Conservation (phyloP, 1,140 invertebrate species). For the Pachyrhynchus sulphureomaculatus region DNA sequence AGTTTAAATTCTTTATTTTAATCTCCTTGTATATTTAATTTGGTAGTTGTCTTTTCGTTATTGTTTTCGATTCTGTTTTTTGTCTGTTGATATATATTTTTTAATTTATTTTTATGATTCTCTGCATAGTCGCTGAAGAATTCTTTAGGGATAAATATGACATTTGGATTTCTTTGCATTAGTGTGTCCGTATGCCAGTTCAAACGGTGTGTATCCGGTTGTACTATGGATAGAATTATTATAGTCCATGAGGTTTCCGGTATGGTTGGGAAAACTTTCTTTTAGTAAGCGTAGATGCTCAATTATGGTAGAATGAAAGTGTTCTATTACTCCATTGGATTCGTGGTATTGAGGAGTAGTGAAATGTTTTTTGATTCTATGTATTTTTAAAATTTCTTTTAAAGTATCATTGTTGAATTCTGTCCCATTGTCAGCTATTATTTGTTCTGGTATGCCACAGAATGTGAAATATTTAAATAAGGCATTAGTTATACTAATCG, state of each 20-base stretch:
- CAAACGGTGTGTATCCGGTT: conserved; percentile 20
- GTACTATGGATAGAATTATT: conserved; percentile 15
- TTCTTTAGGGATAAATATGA: background rate
- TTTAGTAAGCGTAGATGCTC: too few species aligned
- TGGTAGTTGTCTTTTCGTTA: background rate
- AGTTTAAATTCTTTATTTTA: background rate
- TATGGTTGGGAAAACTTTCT: too few species aligned
- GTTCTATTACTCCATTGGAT: conserved; percentile 43
- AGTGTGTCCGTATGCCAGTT: conserved; percentile 14
- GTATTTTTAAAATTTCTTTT: conserved; percentile 37
- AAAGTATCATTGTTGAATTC: conserved; percentile 39
- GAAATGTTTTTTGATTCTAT: conserved; percentile 45
- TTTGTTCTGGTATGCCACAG: conserved; percentile 27
- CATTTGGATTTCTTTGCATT: conserved; percentile 9
- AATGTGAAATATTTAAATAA: conserved; percentile 29
- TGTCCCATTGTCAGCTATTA: conserved; percentile 31
- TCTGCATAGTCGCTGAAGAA: background rate
- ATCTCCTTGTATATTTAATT: background rate
- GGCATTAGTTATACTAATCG: conserved; percentile 18
- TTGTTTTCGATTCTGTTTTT: background rate
- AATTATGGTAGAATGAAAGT: conserved; percentile 33
- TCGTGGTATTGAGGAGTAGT: too few species aligned
- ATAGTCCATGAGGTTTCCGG: conserved; percentile 35
- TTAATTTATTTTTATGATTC: conserved; percentile 1
- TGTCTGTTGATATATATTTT: conserved; percentile 12